Conservation (phyloP, 2,113 vertebrate species). For the Holacanthus passer region DNA sequence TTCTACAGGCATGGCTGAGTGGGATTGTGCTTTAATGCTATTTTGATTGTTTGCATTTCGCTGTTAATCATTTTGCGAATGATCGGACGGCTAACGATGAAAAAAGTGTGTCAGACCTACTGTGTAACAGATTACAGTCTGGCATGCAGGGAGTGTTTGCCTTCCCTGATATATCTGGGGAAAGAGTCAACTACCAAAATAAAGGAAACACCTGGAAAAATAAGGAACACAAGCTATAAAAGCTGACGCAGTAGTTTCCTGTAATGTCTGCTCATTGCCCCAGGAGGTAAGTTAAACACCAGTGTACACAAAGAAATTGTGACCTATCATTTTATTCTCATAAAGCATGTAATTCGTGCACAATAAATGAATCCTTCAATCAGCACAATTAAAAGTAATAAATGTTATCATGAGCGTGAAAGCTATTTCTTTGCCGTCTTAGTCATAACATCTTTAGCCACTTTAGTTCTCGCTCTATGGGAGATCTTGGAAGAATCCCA, state of each 20-base stretch:
- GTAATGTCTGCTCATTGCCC: neutral
- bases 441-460: neutral
- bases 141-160: slow-evolving; percentile 2
- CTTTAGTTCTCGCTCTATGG: neutral
- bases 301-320: neutral
- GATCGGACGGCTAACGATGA: slow-evolving; percentile 17
- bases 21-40: neutral
- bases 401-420: neutral
- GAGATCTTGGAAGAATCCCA: neutral
- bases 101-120: neutral
- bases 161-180: neutral
- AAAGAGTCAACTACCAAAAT: neutral
- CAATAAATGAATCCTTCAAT: neutral
- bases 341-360: neutral
- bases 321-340: neutral
- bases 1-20: neutral
- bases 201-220: slow-evolving; percentile 62
- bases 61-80: slow-evolving; percentile 26
- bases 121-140: slow-evolving; percentile 5
- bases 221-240: slow-evolving; percentile 33
- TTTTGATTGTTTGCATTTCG: slow-evolving; percentile 26
- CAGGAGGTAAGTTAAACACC: slow-evolving; percentile 26
- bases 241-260: slow-evolving; percentile 48
- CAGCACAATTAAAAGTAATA: neutral
- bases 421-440: neutral